These are phyloP conservation scores for Pelecanoides urinatrix DNA, from an alignment of 2,113 vertebrate species.

Conservation along the genomic window DNA sequence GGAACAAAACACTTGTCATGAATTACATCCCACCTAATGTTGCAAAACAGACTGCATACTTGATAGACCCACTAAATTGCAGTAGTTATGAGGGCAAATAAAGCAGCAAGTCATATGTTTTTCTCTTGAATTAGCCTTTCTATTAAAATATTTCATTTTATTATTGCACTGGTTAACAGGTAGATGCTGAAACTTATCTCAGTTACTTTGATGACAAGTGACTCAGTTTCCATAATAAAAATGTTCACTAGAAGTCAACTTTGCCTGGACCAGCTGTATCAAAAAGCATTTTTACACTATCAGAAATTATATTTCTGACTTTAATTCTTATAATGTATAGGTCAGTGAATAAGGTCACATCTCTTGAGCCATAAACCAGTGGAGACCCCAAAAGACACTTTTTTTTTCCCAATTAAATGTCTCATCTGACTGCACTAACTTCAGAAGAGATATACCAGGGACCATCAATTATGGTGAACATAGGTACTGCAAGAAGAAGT, in stretches of 20 bases:
- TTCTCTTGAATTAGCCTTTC: background rate
- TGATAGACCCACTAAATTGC: background rate
- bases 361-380: background rate
- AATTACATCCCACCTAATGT: background rate
- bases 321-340: background rate
- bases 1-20: background rate
- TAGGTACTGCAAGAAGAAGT: background rate
- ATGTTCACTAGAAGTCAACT: background rate
- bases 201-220: background rate
- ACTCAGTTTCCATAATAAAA: background rate
- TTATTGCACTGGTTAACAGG: background rate
- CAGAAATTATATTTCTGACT: background rate
- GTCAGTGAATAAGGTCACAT: background rate
- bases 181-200: background rate
- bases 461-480: background rate
- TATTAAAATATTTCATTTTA: background rate
- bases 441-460: background rate
- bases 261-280: background rate
- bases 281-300: background rate
- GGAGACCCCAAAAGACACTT: background rate
- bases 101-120: background rate
- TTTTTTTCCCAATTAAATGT: background rate
- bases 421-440: background rate
- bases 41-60: background rate
- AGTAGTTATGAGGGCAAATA: background rate